Percentiles rank a stretch among this genome's conserved stretches.
phyloP scores from a whole-genome alignment of 2,797 vertebrate species.

The Cacajao melanocephalus region DNA sequence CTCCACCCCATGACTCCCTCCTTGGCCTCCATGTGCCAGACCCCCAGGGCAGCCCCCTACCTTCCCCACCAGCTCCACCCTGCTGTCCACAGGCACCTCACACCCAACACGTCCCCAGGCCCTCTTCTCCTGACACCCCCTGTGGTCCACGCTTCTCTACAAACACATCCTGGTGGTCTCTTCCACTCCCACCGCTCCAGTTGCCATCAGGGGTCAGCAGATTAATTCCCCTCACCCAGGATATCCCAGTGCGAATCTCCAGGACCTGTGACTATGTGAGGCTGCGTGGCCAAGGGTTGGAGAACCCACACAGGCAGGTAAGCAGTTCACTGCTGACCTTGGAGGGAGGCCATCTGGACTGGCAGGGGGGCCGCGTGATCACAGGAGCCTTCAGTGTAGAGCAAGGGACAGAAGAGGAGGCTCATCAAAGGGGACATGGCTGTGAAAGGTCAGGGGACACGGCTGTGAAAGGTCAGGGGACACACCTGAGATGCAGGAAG shows the following conservation, averaged over 20 bases:
- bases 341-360: not conserved
- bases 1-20: not conserved
- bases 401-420: not conserved
- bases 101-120: not conserved
- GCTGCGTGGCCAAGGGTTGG: not conserved
- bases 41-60: not conserved
- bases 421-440: too few relatives aligned
- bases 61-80: not conserved
- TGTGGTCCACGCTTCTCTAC: not conserved
- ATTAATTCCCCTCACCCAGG: not conserved
- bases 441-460: too few relatives aligned
- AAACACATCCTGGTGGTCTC: not conserved
- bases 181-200: not conserved
- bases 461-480: too few relatives aligned
- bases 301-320: not conserved
- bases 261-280: not conserved
- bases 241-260: not conserved
- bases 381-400: not conserved
- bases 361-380: not conserved
- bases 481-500: not conserved
- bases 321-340: not conserved
- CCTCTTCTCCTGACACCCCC: not conserved
- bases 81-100: not conserved
- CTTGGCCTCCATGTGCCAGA: not conserved
- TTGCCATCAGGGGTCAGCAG: not conserved